Evolutionary conservation across 2,888 invertebrate species (phyloP), one percentile per base, ranked within the genome.

Genomic region (Cosmopolites sordidus): DNA sequence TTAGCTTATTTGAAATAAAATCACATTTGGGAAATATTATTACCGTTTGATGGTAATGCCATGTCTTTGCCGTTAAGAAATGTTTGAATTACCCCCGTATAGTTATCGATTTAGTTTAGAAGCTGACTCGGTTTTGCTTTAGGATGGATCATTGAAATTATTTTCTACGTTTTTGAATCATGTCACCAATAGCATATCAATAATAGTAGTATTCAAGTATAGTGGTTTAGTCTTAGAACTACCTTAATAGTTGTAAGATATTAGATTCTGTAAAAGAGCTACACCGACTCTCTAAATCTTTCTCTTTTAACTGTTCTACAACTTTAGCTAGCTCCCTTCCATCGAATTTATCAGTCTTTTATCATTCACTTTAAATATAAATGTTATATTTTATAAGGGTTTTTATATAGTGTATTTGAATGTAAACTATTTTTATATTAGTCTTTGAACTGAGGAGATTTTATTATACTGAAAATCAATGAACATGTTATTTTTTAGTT

Each of bases 151-250:
- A n/a, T n/a, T n/a, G n/a, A n/a, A n/a, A n/a, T n/a, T n/a, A n/a
- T n/a, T n/a, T n/a, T n/a, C 8, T 22, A 22, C 22, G 22, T 12
- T 33, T 33, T 33, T 59, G 63, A 65, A 64, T 64, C 69, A 71
- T 70, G 65, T 70, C 68, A 68, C 65, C 63, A 61, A 68, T 69
- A 71, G 70, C 71, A 72, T 71, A 73, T 72, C 72, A 73, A 61
- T 66, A 65, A 60, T 49, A 30, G 63, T 63, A 62, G 62, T 59
- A 60, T 61, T 58, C 57, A 54, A 60, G 48, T 56, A 53, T 61
- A 62, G 61, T 59, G 54, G 54, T 62, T 58, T 56, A 58, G 57
- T 50, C 45, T 58, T 54, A 60, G 52, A 48, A 40, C 47, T 30
- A 44, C 43, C 48, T 48, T 22, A 22, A 27, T 50, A 53, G 48